Percentiles rank a stretch among this genome's conserved stretches.
Conservation (phyloP, 2,888 invertebrate genomes). For the Drosophila antonietae region DNA sequence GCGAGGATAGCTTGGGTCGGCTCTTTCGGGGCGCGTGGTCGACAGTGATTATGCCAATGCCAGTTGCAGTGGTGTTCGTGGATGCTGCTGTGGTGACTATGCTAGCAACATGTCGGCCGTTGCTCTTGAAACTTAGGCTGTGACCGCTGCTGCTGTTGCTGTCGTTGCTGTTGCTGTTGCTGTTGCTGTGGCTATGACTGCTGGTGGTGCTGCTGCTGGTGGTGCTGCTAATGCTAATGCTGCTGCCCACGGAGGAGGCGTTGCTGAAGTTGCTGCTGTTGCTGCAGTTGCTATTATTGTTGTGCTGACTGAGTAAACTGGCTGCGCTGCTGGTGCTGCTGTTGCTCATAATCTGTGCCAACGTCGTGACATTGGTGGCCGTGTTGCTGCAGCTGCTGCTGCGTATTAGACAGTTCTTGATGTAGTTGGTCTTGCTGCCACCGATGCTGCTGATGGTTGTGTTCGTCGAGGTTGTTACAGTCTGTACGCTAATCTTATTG, state of each 20-base stretch:
- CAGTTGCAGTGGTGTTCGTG: slow-evolving; percentile 47
- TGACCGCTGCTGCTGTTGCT: slow-evolving; percentile 67
- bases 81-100: slow-evolving; percentile 52
- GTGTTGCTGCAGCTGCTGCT: slow-evolving; percentile 83
- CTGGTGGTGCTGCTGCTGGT: slow-evolving; percentile 58
- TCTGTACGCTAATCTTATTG: slow-evolving; percentile 60
- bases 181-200: slow-evolving; percentile 48
- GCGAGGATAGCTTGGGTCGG: slow-evolving; percentile 94
- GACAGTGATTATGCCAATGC: slow-evolving; percentile 74
- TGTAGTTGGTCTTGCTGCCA: slow-evolving; percentile 74
- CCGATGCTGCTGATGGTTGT: slow-evolving; percentile 52
- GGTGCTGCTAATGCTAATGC: slow-evolving; percentile 70
- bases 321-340: slow-evolving; percentile 79
- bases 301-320: slow-evolving; percentile 72
- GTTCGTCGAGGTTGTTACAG: slow-evolving; percentile 65
- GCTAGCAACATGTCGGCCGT: slow-evolving; percentile 67
- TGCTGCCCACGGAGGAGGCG: slow-evolving; percentile 75
- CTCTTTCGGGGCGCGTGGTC: slow-evolving; percentile 86
- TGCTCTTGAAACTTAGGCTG: slow-evolving; percentile 68
- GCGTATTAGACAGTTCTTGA: slow-evolving; percentile 81
- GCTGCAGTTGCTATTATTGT: slow-evolving; percentile 70
- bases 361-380: slow-evolving; percentile 80
- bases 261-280: slow-evolving; percentile 74
- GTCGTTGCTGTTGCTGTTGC: slow-evolving; percentile 43
- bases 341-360: slow-evolving; percentile 83